These are phyloP conservation scores for Poecile atricapillus DNA, from an alignment of 2,113 vertebrate genomes.

Conservation along the genomic window DNA sequence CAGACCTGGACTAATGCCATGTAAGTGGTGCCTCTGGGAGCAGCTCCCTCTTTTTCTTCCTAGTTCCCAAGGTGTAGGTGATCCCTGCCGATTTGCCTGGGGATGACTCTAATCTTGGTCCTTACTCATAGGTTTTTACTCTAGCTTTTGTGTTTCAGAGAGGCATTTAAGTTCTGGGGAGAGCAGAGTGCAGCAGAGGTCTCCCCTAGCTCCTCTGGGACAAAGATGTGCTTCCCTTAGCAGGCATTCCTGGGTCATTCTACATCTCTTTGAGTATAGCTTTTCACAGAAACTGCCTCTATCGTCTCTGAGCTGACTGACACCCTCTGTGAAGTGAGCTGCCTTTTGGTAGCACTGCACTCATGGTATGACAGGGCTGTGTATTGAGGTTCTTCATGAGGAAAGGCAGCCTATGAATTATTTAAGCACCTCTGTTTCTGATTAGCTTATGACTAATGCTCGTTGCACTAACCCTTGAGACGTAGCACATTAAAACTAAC, in stretches of 20 bases:
- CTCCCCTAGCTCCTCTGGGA: background rate
- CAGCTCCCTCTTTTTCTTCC: background rate
- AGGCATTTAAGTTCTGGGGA: background rate
- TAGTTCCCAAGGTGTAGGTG: background rate
- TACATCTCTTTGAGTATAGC: background rate
- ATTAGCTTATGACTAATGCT: constrained; percentile 46
- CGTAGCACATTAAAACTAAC: background rate
- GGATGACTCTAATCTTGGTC: background rate
- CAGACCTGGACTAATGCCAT: background rate
- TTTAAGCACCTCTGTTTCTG: constrained; percentile 44
- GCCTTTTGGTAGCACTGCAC: background rate
- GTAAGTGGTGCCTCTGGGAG: background rate
- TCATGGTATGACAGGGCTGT: background rate
- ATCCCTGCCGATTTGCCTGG: background rate
- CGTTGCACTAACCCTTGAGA: constrained; percentile 14
- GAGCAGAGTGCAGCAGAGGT: background rate
- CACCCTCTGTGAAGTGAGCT: background rate
- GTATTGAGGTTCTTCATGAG: background rate
- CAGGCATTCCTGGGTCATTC: background rate
- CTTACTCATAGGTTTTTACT: background rate
- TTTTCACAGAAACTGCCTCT: background rate
- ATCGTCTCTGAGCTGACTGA: background rate
- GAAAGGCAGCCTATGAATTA: constrained; percentile 38
- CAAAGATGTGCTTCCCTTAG: background rate
- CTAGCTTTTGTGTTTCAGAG: background rate